These are phyloP conservation scores for Tragelaphus imberbis DNA, from an alignment of 2,113 vertebrate species.

Conservation along the genomic window DNA sequence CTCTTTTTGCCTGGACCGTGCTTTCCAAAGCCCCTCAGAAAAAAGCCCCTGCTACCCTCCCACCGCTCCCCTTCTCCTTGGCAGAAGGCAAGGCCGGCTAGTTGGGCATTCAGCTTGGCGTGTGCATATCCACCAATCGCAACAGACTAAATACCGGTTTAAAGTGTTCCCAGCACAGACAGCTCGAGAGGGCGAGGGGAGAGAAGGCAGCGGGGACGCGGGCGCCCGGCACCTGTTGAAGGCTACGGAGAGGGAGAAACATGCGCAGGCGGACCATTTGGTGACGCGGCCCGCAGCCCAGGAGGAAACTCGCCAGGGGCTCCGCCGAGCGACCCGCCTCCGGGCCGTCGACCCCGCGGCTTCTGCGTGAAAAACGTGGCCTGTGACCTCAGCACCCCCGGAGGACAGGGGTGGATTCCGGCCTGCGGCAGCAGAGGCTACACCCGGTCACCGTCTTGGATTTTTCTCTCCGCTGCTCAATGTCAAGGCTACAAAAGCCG, in stretches of 20 bases:
- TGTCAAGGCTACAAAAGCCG: neutral
- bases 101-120: neutral
- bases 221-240: constrained; percentile 75
- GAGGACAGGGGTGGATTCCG: accelerated
- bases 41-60: neutral
- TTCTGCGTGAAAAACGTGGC: neutral
- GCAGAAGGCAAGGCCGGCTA: neutral
- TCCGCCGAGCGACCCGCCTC: neutral
- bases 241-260: constrained; percentile 59
- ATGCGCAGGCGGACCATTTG: constrained; percentile 74
- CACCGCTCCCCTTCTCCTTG: too few species aligned
- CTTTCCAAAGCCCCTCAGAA: neutral
- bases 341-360: neutral
- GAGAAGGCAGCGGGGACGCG: constrained; percentile 18
- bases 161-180: neutral
- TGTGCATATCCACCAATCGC: neutral
- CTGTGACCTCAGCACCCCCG: accelerated
- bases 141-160: constrained; percentile 62
- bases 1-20: neutral
- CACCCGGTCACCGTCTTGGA: neutral
- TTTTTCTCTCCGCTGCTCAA: neutral
- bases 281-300: accelerated
- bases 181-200: neutral
- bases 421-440: neutral
- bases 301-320: neutral